phyloP scores from a whole-genome alignment of 2,888 invertebrate genomes.

The Lasioglossum calceatum region DNA sequence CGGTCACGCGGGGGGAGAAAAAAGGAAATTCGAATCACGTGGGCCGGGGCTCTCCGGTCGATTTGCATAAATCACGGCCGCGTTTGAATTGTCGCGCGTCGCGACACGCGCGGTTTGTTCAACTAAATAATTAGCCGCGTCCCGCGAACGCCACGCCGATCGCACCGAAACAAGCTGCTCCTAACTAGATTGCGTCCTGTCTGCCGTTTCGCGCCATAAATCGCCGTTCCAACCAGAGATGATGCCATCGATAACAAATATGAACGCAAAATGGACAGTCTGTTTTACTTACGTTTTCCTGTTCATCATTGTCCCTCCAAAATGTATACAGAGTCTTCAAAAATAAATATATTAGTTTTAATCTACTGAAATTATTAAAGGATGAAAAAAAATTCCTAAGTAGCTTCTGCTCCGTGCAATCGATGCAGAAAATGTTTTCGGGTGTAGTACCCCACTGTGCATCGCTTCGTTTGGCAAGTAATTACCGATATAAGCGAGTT shows the following conservation, averaged over 20 bases:
- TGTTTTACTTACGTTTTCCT: background rate
- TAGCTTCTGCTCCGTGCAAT: too few species aligned
- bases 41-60: background rate
- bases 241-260: background rate
- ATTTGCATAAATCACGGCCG: constrained; percentile 31
- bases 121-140: constrained; percentile 15
- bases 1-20: background rate
- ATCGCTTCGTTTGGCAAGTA: background rate
- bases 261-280: background rate
- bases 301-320: background rate
- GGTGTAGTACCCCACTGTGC: too few species aligned
- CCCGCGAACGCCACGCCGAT: background rate
- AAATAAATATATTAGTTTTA: background rate
- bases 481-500: background rate
- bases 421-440: background rate
- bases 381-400: too few species aligned
- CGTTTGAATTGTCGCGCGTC: background rate
- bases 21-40: constrained; percentile 28
- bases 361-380: too few species aligned
- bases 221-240: background rate
- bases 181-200: background rate
- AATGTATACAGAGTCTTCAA: background rate
- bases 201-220: background rate
- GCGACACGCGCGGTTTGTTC: background rate
- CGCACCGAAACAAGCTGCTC: constrained; percentile 3